Conservation (phyloP, 2,113 vertebrate species). For the Periophthalmus modestus region DNA sequence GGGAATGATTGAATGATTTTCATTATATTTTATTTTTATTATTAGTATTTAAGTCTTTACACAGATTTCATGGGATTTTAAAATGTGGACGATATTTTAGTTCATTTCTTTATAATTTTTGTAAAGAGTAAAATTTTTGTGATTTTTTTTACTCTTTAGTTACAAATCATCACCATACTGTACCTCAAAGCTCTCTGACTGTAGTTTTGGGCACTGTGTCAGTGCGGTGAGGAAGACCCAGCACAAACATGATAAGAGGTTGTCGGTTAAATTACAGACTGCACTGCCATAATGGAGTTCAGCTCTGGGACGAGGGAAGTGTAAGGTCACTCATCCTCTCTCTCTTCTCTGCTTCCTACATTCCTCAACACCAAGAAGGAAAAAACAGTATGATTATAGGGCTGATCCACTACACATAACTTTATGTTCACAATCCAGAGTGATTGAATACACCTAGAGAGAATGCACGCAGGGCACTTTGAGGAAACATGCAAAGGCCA, state of each 20-base stretch:
- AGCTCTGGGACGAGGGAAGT: constrained; percentile 69
- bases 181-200: constrained; percentile 38
- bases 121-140: too few relatives aligned
- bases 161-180: constrained; percentile 11
- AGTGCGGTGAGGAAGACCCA: constrained; percentile 58
- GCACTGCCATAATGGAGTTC: constrained; percentile 74
- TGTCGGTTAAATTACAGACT: constrained; percentile 77
- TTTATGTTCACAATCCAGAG: constrained; percentile 4
- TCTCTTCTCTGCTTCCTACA: constrained; percentile 48
- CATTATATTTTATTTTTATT: too few relatives aligned
- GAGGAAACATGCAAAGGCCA: constrained; percentile 33
- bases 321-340: constrained; percentile 63
- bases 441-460: not conserved
- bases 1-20: too few relatives aligned
- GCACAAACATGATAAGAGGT: constrained; percentile 73
- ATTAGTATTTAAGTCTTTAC: too few relatives aligned
- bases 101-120: too few relatives aligned
- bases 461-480: constrained; percentile 10
- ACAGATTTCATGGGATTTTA: too few relatives aligned
- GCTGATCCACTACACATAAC: constrained; percentile 30
- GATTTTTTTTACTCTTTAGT: not conserved
- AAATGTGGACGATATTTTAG: too few relatives aligned
- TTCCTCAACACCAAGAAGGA: constrained; percentile 59
- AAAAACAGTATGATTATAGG: constrained; percentile 38
- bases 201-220: constrained; percentile 48